Evolutionary conservation across 2,797 vertebrate species (phyloP).

Genomic region (Ibycter americanus): DNA sequence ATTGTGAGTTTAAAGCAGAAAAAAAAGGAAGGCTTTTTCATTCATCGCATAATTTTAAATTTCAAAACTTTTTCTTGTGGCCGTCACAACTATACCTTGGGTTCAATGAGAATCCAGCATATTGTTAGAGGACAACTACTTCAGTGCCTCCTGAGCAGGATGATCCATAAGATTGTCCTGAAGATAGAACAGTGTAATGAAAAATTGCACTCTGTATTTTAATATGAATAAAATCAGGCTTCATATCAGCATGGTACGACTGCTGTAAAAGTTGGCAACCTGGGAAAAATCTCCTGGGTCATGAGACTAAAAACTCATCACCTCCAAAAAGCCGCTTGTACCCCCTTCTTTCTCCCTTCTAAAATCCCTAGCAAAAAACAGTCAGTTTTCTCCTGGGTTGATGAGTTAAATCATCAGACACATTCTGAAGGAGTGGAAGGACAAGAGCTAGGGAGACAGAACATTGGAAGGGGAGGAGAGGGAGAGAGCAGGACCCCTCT

Average conservation of each 20-base stretch:
- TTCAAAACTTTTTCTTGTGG: neutral
- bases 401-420: neutral
- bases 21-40: neutral
- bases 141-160: neutral
- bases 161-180: neutral
- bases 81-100: neutral
- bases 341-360: neutral
- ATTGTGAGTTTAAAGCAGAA: neutral
- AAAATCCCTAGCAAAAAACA: neutral
- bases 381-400: neutral
- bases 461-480: fast-evolving
- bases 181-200: neutral
- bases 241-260: neutral
- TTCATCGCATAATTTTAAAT: neutral
- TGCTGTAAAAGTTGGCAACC: neutral
- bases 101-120: neutral
- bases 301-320: neutral
- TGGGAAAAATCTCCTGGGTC: neutral
- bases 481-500: neutral
- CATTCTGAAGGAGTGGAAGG: neutral
- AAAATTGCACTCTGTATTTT: neutral
- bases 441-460: neutral
- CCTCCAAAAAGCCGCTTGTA: neutral
- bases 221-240: neutral
- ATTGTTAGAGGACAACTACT: neutral